These are phyloP conservation scores for Periophthalmus modestus DNA, from an alignment of 2,113 vertebrate species.

Conservation along the genomic window DNA sequence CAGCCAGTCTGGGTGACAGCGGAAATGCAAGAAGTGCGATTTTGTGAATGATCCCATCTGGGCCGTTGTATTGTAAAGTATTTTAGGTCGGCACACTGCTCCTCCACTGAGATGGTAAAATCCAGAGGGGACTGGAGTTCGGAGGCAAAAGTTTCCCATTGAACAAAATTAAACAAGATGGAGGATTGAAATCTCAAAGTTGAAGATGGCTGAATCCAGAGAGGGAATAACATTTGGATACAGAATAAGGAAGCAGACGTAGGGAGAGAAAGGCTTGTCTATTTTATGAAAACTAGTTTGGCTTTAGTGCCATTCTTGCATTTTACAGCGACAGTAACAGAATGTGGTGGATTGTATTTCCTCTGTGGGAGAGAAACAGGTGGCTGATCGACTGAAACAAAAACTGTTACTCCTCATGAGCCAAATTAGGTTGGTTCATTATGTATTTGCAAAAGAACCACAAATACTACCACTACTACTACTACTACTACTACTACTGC, in stretches of 20 bases:
- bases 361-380: slow-evolving; percentile 2
- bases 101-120: neutral
- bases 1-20: neutral
- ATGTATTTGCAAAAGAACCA: neutral
- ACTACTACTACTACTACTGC: neutral
- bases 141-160: slow-evolving; percentile 8
- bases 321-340: neutral
- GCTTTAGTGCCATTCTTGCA: neutral
- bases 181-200: neutral
- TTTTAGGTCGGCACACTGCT: slow-evolving; percentile 3
- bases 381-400: slow-evolving; percentile 7
- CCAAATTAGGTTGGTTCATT: neutral
- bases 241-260: slow-evolving; percentile 1
- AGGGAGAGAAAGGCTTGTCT: neutral
- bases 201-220: neutral
- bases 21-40: neutral
- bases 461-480: neutral
- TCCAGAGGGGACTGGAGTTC: slow-evolving; percentile 1
- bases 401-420: slow-evolving; percentile 7
- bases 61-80: neutral
- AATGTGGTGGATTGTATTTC: slow-evolving; percentile 6
- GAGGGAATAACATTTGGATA: slow-evolving; percentile 6
- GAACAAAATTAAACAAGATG: neutral
- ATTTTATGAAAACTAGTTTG: neutral
- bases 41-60: slow-evolving; percentile 9